These are phyloP conservation scores for Drosophila tropicalis DNA, from an alignment of 1,140 invertebrate species.

Conservation along the genomic window DNA sequence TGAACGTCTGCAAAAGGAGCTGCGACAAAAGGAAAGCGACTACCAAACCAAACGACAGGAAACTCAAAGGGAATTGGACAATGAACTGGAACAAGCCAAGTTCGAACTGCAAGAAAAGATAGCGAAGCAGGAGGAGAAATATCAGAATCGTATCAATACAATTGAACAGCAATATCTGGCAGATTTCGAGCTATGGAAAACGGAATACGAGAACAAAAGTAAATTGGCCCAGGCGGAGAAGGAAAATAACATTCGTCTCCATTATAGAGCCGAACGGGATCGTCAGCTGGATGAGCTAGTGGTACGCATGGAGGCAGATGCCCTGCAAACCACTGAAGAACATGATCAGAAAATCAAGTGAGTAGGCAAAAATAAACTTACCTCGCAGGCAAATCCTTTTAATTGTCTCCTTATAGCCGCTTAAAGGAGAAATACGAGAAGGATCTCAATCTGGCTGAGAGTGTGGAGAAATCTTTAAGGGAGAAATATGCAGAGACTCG, in stretches of 20 bases:
- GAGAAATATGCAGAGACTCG: slow-evolving; percentile 85
- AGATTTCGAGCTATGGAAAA: slow-evolving; percentile 85
- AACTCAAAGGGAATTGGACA: slow-evolving; percentile 67
- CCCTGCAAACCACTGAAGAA: slow-evolving; percentile 84
- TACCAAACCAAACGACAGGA: slow-evolving; percentile 64
- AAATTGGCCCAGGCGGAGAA: slow-evolving; percentile 84
- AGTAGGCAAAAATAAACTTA: slow-evolving; percentile 44
- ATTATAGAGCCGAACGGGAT: slow-evolving; percentile 86
- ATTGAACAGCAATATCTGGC: slow-evolving; percentile 85
- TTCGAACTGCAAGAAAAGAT: slow-evolving; percentile 84
- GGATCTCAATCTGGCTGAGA: slow-evolving; percentile 87
- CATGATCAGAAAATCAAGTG: slow-evolving; percentile 85
- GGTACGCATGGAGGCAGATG: slow-evolving; percentile 86
- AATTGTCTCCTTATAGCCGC: slow-evolving; percentile 84
- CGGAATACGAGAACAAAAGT: slow-evolving; percentile 85
- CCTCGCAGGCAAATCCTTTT: too few relatives aligned
- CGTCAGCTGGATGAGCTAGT: slow-evolving; percentile 88
- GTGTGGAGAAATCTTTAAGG: slow-evolving; percentile 84
- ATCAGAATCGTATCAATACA: slow-evolving; percentile 83
- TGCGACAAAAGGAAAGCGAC: slow-evolving; percentile 82
- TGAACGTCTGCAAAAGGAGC: slow-evolving; percentile 79
- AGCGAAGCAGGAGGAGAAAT: slow-evolving; percentile 82
- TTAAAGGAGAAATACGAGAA: slow-evolving; percentile 89
- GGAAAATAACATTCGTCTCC: slow-evolving; percentile 85
- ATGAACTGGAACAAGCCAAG: slow-evolving; percentile 82